phyloP scores from a whole-genome alignment of 1,140 invertebrate species.

The Drosophila pachea region DNA sequence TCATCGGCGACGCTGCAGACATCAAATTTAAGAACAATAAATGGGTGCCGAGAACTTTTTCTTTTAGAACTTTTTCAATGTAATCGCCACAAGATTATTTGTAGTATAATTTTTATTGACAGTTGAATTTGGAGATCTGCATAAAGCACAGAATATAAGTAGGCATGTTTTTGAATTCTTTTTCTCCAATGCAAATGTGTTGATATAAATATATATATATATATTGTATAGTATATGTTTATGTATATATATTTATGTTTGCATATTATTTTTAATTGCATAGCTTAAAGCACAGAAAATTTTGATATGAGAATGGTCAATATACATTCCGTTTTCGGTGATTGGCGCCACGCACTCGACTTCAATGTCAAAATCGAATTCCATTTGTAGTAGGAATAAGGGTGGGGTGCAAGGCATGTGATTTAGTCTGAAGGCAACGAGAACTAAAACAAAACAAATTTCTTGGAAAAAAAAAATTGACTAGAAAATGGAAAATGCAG shows the following conservation, averaged over 20 bases:
- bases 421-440: not conserved
- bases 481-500: slow-evolving; percentile 55
- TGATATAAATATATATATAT: slow-evolving; percentile 50
- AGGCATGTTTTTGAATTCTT: slow-evolving; percentile 23
- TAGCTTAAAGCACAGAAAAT: slow-evolving; percentile 75
- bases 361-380: not conserved
- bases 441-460: slow-evolving; percentile 2
- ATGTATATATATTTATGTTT: slow-evolving; percentile 46
- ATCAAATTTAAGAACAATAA: not conserved
- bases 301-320: slow-evolving; percentile 70
- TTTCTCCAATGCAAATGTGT: slow-evolving; percentile 29
- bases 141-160: slow-evolving; percentile 63
- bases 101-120: slow-evolving; percentile 81
- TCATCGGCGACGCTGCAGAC: not conserved
- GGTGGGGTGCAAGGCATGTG: too few species aligned
- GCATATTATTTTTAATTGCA: slow-evolving; percentile 63
- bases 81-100: slow-evolving; percentile 27
- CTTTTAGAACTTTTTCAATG: too few species aligned
- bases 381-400: too few species aligned
- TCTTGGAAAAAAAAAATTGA: slow-evolving; percentile 33
- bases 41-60: too few species aligned
- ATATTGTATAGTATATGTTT: slow-evolving; percentile 42
- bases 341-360: slow-evolving; percentile 34
- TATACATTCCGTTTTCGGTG: slow-evolving; percentile 53
- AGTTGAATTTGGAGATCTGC: slow-evolving; percentile 69